Evolutionary conservation across 2,888 invertebrate genomes (phyloP).

Genomic region (Spilarctia lutea): DNA sequence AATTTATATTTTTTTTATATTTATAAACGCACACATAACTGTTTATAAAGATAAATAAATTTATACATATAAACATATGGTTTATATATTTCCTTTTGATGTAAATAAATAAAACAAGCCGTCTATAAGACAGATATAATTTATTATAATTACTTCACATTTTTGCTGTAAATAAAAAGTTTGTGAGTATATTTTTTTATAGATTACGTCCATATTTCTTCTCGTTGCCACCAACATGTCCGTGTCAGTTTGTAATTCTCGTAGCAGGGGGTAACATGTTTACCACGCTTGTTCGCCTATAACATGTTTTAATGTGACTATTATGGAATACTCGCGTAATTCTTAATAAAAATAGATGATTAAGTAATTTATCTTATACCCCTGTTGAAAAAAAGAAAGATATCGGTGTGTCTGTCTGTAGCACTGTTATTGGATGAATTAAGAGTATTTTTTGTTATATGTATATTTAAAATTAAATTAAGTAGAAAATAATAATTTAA

Average conservation of each 20-base stretch:
- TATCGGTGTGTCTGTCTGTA: not conserved
- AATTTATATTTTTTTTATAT: too few species aligned
- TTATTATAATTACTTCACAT: not conserved
- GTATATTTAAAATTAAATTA: too few species aligned
- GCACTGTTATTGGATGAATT: not conserved
- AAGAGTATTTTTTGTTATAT: too few species aligned
- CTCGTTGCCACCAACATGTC: not conserved
- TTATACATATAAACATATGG: too few species aligned
- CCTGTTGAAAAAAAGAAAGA: not conserved
- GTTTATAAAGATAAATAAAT: not conserved
- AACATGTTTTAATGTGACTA: not conserved
- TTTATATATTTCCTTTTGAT: too few species aligned
- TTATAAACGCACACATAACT: not conserved
- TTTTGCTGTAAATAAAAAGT: not conserved
- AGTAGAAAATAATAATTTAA: too few species aligned
- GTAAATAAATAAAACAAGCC: not conserved
- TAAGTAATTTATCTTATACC: not conserved
- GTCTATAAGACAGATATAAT: not conserved
- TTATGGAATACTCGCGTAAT: not conserved
- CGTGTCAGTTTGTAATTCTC: slow-evolving; percentile 1
- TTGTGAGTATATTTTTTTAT: not conserved
- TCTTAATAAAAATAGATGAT: not conserved
- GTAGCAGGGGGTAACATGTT: not conserved
- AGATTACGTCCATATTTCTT: not conserved
- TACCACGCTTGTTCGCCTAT: not conserved